phyloP scores from a whole-genome alignment of 2,113 vertebrate species.

The Thunnus maccoyii region DNA sequence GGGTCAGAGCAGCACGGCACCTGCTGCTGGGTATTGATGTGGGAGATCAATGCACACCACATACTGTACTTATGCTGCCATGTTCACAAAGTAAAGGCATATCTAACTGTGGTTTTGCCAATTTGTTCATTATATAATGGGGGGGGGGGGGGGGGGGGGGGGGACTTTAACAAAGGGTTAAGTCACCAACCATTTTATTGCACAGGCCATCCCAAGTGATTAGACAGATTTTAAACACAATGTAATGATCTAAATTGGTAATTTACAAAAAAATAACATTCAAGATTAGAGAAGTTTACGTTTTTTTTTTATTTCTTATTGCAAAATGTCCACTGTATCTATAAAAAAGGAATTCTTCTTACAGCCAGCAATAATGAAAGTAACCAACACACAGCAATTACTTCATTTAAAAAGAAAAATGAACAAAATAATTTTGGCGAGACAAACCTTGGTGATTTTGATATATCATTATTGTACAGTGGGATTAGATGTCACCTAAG shows the following conservation, averaged over 20 bases:
- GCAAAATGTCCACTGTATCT: background rate
- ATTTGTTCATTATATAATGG: too few species aligned
- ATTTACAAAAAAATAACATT: background rate
- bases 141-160: too few species aligned
- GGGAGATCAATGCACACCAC: slow-evolving; percentile 32
- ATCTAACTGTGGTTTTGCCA: background rate
- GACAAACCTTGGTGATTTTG: background rate
- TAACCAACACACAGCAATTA: background rate
- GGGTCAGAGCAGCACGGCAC: slow-evolving; percentile 55
- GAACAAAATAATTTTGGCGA: background rate
- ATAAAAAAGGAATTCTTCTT: background rate
- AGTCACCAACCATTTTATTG: background rate
- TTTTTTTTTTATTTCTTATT: too few species aligned
- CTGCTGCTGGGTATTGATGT: slow-evolving; percentile 48
- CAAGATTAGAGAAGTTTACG: background rate
- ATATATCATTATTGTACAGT: background rate
- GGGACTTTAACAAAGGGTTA: background rate
- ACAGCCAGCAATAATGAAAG: background rate
- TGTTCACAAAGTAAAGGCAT: background rate
- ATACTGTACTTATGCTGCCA: background rate
- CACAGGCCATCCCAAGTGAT: background rate
- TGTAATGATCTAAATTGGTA: background rate
- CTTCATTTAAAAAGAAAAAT: too few species aligned
- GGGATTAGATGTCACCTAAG: background rate
- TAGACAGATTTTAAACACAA: background rate